These are phyloP conservation scores for Drosophila acutilabella DNA, from an alignment of 2,888 invertebrate genomes.

Conservation along the genomic window DNA sequence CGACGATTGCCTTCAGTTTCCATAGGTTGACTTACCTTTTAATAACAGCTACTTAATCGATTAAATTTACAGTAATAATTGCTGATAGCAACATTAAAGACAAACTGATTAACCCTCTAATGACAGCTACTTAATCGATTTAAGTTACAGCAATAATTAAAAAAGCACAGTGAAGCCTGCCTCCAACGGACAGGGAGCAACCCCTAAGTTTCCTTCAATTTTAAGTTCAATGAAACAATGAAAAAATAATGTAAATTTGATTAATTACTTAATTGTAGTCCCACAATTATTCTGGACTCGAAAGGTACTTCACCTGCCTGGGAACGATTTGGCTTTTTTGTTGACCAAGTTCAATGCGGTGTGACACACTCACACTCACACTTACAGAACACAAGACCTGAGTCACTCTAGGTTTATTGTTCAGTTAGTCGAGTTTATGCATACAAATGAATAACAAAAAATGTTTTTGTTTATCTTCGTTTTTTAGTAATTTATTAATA, in stretches of 20 bases:
- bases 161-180: neutral
- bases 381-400: constrained; percentile 5
- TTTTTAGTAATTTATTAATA: neutral
- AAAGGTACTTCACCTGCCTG: constrained; percentile 10
- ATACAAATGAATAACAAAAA: neutral
- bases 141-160: neutral
- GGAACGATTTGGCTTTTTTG: neutral
- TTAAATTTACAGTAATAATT: too few species aligned
- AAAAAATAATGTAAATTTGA: neutral
- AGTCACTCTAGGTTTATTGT: constrained; percentile 5
- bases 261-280: neutral
- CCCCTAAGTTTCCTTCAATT: neutral
- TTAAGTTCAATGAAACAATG: neutral
- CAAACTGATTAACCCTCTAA: neutral
- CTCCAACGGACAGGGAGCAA: neutral
- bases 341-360: constrained; percentile 6
- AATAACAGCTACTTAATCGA: too few species aligned
- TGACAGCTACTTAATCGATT: neutral
- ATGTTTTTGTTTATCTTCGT: neutral
- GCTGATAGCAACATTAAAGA: too few species aligned
- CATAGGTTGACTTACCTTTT: too few species aligned
- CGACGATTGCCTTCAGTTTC: too few species aligned
- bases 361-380: constrained; percentile 17
- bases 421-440: neutral
- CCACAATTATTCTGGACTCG: neutral